phyloP scores from a whole-genome alignment of 1,140 invertebrate genomes.

The Hermetia illucens region DNA sequence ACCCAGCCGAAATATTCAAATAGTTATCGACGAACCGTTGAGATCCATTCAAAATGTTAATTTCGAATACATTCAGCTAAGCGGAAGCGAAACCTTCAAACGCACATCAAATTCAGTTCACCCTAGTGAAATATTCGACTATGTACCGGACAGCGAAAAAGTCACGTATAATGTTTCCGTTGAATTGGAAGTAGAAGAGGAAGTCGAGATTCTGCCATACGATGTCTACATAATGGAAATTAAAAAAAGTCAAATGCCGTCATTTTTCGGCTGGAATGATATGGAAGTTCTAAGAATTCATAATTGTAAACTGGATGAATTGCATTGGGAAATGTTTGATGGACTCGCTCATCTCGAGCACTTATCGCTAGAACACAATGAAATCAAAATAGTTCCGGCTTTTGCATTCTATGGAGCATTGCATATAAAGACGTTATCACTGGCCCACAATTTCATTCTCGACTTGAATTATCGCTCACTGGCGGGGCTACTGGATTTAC shows the following conservation, averaged over 20 bases:
- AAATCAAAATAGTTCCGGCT: conserved; percentile 45
- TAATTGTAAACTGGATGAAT: conserved; percentile 40
- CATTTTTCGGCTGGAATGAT: conserved; percentile 40
- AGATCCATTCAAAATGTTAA: conserved; percentile 31
- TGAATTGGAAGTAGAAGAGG: conserved; percentile 15
- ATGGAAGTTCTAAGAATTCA: conserved; percentile 42
- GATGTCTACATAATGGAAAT: conserved; percentile 40
- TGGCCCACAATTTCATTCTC: conserved; percentile 45
- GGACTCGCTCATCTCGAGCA: conserved; percentile 41
- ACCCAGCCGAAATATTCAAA: conserved; percentile 14
- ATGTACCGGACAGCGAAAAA: conserved; percentile 18
- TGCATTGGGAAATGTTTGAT: conserved; percentile 57
- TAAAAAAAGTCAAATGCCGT: conserved; percentile 31
- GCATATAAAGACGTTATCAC: conserved; percentile 42
- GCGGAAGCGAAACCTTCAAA: conserved; percentile 22
- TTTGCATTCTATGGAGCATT: conserved; percentile 53
- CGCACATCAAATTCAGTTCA: conserved; percentile 19
- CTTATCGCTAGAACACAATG: conserved; percentile 46
- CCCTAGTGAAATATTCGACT: conserved; percentile 20
- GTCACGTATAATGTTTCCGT: conserved; percentile 5
- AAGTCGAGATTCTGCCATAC: conserved; percentile 45
- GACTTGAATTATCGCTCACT: conserved; percentile 48
- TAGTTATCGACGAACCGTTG: conserved; percentile 31
- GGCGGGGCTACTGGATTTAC: conserved; percentile 46
- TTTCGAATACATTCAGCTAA: conserved; percentile 27